phyloP scores from a whole-genome alignment of 2,888 invertebrate species.

The Epiblema foenella region DNA sequence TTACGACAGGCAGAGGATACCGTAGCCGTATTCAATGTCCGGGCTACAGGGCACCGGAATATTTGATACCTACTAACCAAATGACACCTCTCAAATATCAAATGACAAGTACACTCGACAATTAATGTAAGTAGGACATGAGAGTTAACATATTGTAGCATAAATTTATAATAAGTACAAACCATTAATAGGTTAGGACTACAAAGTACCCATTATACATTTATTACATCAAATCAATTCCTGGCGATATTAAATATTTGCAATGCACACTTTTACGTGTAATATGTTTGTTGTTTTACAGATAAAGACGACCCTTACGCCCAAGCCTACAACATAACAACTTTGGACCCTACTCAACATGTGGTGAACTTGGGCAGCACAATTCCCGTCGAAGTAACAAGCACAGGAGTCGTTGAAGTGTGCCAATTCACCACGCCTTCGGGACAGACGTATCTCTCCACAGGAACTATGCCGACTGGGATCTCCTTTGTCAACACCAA shows the following conservation, averaged over 20 bases:
- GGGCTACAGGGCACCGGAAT: too few species aligned
- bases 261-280: neutral
- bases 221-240: neutral
- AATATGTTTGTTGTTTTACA: slow-evolving; percentile 24
- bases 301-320: slow-evolving; percentile 45
- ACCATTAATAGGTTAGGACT: too few species aligned
- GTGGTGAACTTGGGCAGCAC: slow-evolving; percentile 44
- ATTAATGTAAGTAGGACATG: too few species aligned
- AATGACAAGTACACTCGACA: too few species aligned
- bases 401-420: slow-evolving; percentile 34
- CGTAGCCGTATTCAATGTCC: too few species aligned
- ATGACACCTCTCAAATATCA: too few species aligned
- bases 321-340: slow-evolving; percentile 44
- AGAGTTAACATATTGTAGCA: too few species aligned
- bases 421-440: slow-evolving; percentile 41
- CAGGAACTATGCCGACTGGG: slow-evolving; percentile 18
- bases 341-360: slow-evolving; percentile 24
- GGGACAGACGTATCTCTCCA: slow-evolving; percentile 13
- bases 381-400: slow-evolving; percentile 19
- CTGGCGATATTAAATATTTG: too few species aligned
- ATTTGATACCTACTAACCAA: too few species aligned
- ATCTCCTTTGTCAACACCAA: slow-evolving; percentile 27
- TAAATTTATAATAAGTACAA: too few species aligned
- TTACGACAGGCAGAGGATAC: too few species aligned
- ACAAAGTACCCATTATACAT: neutral